A percentile compares a stretch with the other conserved stretches of the same genome.
These are phyloP conservation scores for Tachina lurida DNA, from an alignment of 2,888 invertebrate genomes.

Conservation along the genomic window DNA sequence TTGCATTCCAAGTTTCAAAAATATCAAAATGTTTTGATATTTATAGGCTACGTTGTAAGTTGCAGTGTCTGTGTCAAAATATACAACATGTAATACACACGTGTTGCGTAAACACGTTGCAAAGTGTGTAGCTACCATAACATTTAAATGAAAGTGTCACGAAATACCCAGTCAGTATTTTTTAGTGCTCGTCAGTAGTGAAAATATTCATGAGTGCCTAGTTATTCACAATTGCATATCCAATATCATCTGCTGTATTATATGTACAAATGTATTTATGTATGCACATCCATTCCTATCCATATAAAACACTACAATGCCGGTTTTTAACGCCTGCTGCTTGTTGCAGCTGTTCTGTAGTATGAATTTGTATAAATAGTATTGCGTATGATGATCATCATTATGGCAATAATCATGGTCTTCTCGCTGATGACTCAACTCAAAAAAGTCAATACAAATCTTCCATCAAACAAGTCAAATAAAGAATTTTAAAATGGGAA, in stretches of 20 bases:
- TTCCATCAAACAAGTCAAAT: slow-evolving; percentile 43
- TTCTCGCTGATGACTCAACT: slow-evolving; percentile 55
- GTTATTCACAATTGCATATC: too few relatives aligned
- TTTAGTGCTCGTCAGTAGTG: too few relatives aligned
- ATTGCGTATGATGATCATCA: slow-evolving; percentile 45
- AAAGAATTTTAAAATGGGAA: slow-evolving; percentile 58
- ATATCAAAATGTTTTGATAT: too few relatives aligned
- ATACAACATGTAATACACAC: too few relatives aligned
- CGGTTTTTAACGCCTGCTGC: slow-evolving; percentile 5
- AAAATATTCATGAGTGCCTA: too few relatives aligned
- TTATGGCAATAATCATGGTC: slow-evolving; percentile 14
- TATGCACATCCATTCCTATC: neutral
- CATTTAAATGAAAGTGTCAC: too few relatives aligned
- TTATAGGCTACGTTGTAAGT: too few relatives aligned
- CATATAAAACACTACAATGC: neutral
- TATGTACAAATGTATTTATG: neutral
- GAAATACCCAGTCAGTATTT: too few relatives aligned
- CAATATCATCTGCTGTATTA: neutral
- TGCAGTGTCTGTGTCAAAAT: too few relatives aligned
- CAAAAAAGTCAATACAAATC: slow-evolving; percentile 18
- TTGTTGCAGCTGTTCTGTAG: neutral
- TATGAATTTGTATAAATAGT: slow-evolving; percentile 13
- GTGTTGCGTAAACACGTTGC: too few relatives aligned
- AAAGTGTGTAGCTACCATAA: too few relatives aligned
- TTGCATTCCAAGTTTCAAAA: too few relatives aligned